Evolutionary conservation across 2,797 vertebrate species (phyloP), one percentile per base, ranked within the genome.

Genomic region (Mus spretus): DNA sequence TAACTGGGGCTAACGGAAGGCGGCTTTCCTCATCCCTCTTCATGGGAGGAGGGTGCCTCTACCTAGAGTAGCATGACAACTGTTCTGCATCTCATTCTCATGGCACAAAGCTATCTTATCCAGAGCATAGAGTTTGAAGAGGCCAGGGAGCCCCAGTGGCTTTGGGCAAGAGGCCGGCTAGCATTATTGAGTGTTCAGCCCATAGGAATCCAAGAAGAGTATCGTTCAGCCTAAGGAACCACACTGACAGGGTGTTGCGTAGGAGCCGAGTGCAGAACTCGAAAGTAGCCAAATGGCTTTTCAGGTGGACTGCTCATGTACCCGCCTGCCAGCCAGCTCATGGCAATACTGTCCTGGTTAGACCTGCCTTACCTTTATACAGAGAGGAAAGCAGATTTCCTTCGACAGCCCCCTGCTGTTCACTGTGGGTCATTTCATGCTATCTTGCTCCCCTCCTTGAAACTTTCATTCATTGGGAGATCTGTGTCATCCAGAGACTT

Each of bases 121-220:
- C 44, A 7, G 67, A 13, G 1, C 0, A 0, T 15, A 31, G 65
- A 6, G 53, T 55, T 0, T 0, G 26, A 72, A 65, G 50, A 34
- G 13, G 61, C 24, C 26, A 1, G 6, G 6, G 67, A 20, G 47
- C n/a, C 61, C 61, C 31, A n/a, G 57, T 77, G 34, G 22, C 77
- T 81, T 50, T 47, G 78, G 20, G 31, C 1, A 34, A 31, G 40
- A 74, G 57, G 34, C 31, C 59, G n/a, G 2, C 40, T 40, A 75
- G 22, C 17, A 5, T 74, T 63, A 19, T 1, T 11, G 80, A 22
- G 37, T 22, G 17, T 15, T 50, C 37, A 77, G 65, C 31, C 24
- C 57, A 4, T 31, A 28, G 55, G n/a, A 80, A 17, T 40, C 55
- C 47, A 74, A 19, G 65, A 50, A 61, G 59, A 14, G 63, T 53